Evolutionary conservation across 2,113 vertebrate species (phyloP).

Genomic region (Ictalurus furcatus): DNA sequence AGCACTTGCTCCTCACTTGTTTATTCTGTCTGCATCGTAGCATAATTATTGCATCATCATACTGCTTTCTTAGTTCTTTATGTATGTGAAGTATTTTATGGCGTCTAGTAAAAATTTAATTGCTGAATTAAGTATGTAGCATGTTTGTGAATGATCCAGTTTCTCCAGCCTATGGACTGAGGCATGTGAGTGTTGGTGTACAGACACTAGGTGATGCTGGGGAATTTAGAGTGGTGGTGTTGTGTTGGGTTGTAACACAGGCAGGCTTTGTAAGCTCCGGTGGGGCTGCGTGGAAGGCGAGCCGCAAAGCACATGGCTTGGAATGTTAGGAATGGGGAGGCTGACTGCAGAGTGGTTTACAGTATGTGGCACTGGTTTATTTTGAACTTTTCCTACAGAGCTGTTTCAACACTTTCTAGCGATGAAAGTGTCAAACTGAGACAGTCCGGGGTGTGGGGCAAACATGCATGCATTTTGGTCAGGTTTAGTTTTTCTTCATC

Average conservation of each 20-base stretch:
- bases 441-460: neutral
- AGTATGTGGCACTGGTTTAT: constrained; percentile 1
- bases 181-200: neutral
- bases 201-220: constrained; percentile 21
- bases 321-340: constrained; percentile 76
- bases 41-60: neutral
- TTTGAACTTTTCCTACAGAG: neutral
- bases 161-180: neutral
- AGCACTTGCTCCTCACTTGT: neutral
- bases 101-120: neutral
- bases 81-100: neutral
- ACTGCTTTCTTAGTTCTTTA: neutral
- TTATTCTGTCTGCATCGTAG: neutral
- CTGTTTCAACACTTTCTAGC: neutral
- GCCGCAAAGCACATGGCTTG: constrained; percentile 67
- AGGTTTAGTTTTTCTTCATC: neutral
- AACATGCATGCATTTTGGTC: too few relatives aligned
- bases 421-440: neutral
- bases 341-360: constrained; percentile 56
- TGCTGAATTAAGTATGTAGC: neutral
- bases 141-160: neutral
- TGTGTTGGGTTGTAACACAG: constrained; percentile 59
- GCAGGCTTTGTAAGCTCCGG: constrained; percentile 70
- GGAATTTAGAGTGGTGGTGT: constrained; percentile 45
- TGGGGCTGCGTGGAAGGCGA: constrained; percentile 59